phyloP scores from a whole-genome alignment of 2,888 invertebrate genomes.

The Aricia artaxerxes region DNA sequence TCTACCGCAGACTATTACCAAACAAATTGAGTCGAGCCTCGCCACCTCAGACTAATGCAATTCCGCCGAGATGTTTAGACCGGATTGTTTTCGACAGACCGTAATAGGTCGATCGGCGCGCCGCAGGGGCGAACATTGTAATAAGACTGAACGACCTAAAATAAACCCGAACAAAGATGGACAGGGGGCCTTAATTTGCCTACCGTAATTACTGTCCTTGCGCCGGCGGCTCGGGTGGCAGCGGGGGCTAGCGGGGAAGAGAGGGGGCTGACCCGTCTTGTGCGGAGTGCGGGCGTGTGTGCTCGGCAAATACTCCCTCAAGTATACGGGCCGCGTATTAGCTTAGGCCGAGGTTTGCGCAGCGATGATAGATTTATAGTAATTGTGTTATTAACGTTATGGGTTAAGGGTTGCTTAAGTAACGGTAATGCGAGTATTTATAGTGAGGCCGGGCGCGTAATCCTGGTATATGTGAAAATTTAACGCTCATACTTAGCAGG shows the following conservation, averaged over 20 bases:
- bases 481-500: constrained; percentile 36
- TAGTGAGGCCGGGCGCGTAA: constrained; percentile 69
- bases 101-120: constrained; percentile 79
- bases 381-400: constrained; percentile 81
- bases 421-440: constrained; percentile 78
- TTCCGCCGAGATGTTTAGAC: constrained; percentile 80
- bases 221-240: constrained; percentile 65
- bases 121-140: constrained; percentile 80
- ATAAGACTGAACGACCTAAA: constrained; percentile 79
- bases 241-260: constrained; percentile 34
- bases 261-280: constrained; percentile 72
- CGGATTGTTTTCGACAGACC: constrained; percentile 82
- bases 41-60: constrained; percentile 82
- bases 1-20: constrained; percentile 76
- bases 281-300: constrained; percentile 77
- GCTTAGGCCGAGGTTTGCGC: constrained; percentile 79
- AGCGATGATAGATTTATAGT: constrained; percentile 81
- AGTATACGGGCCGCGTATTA: constrained; percentile 81
- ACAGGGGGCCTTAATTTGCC: constrained; percentile 79
- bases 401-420: constrained; percentile 81
- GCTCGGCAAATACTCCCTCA: constrained; percentile 77
- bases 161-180: constrained; percentile 78
- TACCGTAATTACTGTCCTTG: constrained; percentile 82
- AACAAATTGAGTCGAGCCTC: constrained; percentile 81
- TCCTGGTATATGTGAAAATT: constrained; percentile 39